Percentiles rank a stretch among this genome's conserved stretches.
Conservation (phyloP, 2,113 vertebrate species). For the Catharus fuscescens region DNA sequence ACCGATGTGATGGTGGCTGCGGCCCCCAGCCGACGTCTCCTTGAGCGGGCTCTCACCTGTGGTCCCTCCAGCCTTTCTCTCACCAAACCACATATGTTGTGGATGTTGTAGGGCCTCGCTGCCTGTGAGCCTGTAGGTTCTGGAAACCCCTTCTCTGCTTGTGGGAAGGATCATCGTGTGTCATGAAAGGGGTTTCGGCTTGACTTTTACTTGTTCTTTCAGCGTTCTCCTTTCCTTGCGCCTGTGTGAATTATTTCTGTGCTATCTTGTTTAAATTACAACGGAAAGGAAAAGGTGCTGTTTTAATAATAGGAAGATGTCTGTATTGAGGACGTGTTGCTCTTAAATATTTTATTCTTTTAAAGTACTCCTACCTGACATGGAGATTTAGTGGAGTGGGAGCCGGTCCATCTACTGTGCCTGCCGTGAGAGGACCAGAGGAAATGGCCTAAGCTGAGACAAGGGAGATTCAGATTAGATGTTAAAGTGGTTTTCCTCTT, state of each 20-base stretch:
- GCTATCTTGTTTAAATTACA: accelerated
- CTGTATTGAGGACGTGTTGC: neutral
- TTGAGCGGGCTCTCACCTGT: accelerated
- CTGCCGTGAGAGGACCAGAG: neutral
- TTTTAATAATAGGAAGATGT: accelerated
- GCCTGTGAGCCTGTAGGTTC: accelerated
- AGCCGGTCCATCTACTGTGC: accelerated
- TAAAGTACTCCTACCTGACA: neutral
- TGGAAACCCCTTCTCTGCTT: neutral
- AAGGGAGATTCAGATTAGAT: neutral
- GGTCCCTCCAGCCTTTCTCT: accelerated
- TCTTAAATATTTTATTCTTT: neutral
- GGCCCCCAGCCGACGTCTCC: accelerated
- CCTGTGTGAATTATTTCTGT: accelerated
- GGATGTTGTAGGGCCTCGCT: neutral
- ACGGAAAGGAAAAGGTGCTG: accelerated
- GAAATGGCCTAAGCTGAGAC: neutral
- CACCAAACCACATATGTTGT: accelerated
- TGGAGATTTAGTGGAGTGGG: neutral
- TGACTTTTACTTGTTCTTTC: accelerated
- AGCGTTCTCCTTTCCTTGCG: accelerated
- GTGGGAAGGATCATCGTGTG: accelerated
- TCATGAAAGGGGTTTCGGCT: accelerated
- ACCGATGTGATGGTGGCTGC: accelerated
- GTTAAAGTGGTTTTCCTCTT: accelerated